Conservation (phyloP, 1,140 invertebrate genomes). For the Trigoniulus corallinus region DNA sequence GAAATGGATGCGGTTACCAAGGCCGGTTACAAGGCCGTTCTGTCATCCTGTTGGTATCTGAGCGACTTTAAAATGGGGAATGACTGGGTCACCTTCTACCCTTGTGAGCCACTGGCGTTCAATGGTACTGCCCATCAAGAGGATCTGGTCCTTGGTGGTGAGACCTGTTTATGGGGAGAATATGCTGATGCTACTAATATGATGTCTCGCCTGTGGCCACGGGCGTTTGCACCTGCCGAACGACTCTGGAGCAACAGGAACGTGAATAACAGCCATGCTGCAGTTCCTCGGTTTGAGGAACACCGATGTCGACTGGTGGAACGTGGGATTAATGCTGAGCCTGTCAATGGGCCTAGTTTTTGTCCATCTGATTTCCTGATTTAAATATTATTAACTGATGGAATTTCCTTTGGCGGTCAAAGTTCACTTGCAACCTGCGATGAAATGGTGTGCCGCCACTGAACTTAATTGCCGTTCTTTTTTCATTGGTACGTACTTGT, state of each 20-base stretch:
- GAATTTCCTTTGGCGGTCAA: too few species aligned
- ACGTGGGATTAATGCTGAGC: conserved; percentile 54
- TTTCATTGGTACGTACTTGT: too few species aligned
- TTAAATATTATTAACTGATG: too few species aligned
- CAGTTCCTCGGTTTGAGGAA: conserved; percentile 28
- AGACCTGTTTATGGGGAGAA: conserved; percentile 26
- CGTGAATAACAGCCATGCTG: conserved; percentile 30
- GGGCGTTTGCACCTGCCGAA: conserved; percentile 68
- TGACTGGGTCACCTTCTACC: conserved; percentile 62
- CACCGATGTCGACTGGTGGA: conserved; percentile 21
- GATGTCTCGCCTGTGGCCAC: conserved; percentile 46
- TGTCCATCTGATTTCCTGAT: conserved; percentile 18
- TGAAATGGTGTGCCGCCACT: too few species aligned
- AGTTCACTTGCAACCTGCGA: too few species aligned
- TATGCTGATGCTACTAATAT: conserved; percentile 26
- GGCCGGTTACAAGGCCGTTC: conserved; percentile 41
- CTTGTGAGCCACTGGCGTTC: conserved; percentile 54
- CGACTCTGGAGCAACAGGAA: conserved; percentile 49
- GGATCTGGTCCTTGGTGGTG: conserved; percentile 21
- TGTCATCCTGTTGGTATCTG: conserved; percentile 73
- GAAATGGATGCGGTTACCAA: conserved; percentile 28
- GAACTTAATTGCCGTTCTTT: too few species aligned
- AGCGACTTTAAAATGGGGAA: conserved; percentile 48
- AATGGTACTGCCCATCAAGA: conserved; percentile 16
- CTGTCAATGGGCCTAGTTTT: conserved; percentile 32